Conservation (phyloP, 2,888 invertebrate species). For the Adelphocoris suturalis region DNA sequence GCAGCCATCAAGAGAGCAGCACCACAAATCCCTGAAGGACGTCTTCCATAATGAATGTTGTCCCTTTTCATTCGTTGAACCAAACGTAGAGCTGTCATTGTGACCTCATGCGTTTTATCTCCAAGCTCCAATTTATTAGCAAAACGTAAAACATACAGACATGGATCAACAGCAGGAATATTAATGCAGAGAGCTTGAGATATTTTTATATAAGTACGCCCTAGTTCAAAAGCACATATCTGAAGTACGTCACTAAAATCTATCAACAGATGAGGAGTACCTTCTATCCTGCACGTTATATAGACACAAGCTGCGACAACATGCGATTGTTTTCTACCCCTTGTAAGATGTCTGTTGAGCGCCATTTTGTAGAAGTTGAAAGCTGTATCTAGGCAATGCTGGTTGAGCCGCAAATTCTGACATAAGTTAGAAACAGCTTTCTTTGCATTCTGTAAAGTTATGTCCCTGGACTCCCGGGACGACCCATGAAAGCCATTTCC, state of each 20-base stretch:
- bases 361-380: constrained; percentile 97
- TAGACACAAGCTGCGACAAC: constrained; percentile 98
- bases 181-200: constrained; percentile 94
- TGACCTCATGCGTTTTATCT: constrained; percentile 95
- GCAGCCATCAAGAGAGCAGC: constrained; percentile 97
- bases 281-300: constrained; percentile 96
- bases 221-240: constrained; percentile 94
- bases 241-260: constrained; percentile 98
- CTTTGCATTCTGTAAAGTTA: constrained; percentile 93
- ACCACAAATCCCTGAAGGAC: constrained; percentile 98
- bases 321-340: constrained; percentile 93
- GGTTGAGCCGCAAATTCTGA: constrained; percentile 91
- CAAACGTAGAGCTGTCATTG: constrained; percentile 94
- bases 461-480: constrained; percentile 94
- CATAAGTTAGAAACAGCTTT: constrained; percentile 92
- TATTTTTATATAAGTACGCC: constrained; percentile 93
- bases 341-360: constrained; percentile 88
- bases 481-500: constrained; percentile 88
- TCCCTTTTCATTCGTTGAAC: constrained; percentile 99
- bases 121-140: constrained; percentile 95
- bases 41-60: constrained; percentile 96
- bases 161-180: constrained; percentile 94
- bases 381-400: constrained; percentile 95
- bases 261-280: constrained; percentile 95
- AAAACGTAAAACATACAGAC: constrained; percentile 96